Evolutionary conservation across 2,888 invertebrate species (phyloP).

Genomic region (Brachynemurus nebulosus): DNA sequence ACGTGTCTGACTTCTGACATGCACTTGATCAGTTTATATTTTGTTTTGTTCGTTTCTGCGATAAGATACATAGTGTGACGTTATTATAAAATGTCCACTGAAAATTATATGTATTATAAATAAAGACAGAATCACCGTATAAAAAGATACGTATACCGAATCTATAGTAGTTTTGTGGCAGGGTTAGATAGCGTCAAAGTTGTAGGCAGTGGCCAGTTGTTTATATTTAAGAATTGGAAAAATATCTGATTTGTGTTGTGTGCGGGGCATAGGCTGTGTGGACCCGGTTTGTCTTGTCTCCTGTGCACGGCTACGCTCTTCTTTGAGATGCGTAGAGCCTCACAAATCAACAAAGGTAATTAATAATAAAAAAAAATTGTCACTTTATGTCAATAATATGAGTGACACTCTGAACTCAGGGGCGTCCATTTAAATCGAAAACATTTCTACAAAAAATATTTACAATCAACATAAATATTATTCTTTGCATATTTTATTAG

Average conservation of each 20-base stretch:
- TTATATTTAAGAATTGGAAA: background rate
- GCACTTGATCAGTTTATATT: too few relatives aligned
- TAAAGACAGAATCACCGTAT: too few relatives aligned
- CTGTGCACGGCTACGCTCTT: conserved; percentile 9
- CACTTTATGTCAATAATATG: background rate
- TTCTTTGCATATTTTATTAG: conserved; percentile 1
- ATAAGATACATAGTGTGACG: too few relatives aligned
- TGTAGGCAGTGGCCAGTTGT: conserved; percentile 1
- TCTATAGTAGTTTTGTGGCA: background rate
- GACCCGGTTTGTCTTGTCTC: conserved; percentile 2
- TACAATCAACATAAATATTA: background rate
- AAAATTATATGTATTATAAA: too few relatives aligned
- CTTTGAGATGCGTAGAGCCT: conserved; percentile 42
- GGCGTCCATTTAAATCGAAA: background rate
- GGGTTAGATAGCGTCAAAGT: conserved; percentile 2
- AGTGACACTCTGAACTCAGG: background rate
- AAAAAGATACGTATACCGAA: too few relatives aligned
- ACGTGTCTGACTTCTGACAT: too few relatives aligned
- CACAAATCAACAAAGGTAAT: conserved; percentile 40
- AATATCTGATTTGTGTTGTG: conserved; percentile 1
- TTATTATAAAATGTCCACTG: too few relatives aligned
- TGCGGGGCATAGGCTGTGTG: conserved; percentile 2
- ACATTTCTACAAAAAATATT: background rate
- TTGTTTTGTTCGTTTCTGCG: too few relatives aligned
- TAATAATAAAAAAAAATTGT: conserved; percentile 4